These are phyloP conservation scores for Heliornis fulica DNA, from an alignment of 2,113 vertebrate genomes.

Conservation along the genomic window DNA sequence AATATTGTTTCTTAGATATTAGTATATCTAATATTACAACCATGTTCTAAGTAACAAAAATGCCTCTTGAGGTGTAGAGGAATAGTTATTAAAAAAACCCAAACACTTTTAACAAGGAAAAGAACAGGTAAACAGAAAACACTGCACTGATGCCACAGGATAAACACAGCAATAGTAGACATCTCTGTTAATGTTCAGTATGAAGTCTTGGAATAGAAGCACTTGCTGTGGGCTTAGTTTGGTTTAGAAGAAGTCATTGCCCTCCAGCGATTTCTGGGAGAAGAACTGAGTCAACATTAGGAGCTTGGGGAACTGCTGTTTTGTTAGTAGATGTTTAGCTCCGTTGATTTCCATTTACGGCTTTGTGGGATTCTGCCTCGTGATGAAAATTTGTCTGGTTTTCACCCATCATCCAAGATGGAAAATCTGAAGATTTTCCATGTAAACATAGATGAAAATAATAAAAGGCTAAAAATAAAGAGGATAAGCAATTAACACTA, in stretches of 20 bases:
- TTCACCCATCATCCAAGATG: not conserved
- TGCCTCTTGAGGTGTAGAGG: not conserved
- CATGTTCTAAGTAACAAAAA: not conserved
- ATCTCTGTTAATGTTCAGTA: not conserved
- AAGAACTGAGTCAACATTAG: not conserved
- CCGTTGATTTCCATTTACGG: not conserved
- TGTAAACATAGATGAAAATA: constrained; percentile 15
- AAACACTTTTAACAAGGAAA: not conserved
- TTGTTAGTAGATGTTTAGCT: not conserved
- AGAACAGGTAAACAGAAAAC: not conserved
- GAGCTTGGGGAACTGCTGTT: not conserved
- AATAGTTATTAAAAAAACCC: not conserved
- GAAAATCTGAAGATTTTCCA: constrained; percentile 22
- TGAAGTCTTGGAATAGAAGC: not conserved
- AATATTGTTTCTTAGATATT: too few relatives aligned
- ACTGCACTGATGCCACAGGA: not conserved
- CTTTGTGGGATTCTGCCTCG: not conserved
- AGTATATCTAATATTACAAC: too few relatives aligned
- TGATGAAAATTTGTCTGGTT: not conserved
- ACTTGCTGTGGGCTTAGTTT: not conserved
- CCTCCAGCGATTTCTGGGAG: not conserved
- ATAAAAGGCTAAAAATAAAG: constrained; percentile 27
- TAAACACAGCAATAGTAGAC: not conserved
- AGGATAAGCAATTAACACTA: not conserved
- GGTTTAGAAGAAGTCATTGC: not conserved